Base-by-base conservation (phyloP, 2,888 invertebrate species). In the Blastobasis adustella region DNA sequence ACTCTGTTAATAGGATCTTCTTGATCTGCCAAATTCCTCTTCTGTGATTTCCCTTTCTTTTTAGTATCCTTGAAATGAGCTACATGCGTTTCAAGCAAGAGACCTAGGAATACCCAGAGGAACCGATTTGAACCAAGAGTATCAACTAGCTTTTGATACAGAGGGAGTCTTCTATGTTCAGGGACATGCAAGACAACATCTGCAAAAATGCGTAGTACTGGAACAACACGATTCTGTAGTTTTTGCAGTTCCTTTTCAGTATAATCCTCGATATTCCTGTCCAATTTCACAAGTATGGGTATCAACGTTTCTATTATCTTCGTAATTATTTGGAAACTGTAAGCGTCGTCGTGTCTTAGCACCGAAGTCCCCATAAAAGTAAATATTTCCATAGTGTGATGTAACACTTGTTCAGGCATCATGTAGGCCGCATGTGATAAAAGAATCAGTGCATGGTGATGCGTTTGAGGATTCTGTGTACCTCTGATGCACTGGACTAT, bases 311-410 rank as follows among this genome's bases (percentile, higher is more conserved):
- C 95, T 10, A 98, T 93, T 5, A 98, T 96, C 71, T 94, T 94
- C 0, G 93, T 92, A 51, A 98, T 97, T 37, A 98, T 94, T 77
- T 97, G 96, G 74, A 98, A 96, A 70, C 97, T 98, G 78, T 98
- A 98, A 0, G 95, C 94, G 68, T 98, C 98, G 71, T 99, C 98
- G 63, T 97, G 96, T 7, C 98, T 91, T 1, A 98, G 88, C 7
- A 99, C 93, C 0, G 96, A 96, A 0, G 95, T 95, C 0, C 99
- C 99, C 93, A 99, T 97, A 71, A 99, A 99, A 0, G 98, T 98
- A 74, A 99, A 99, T 63, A 99, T 96, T 36, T 97, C 94, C 93
- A 99, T 98, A 4, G 98, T 95, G 67, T 98, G 96, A 70, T 96
- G 95, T 10, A 98, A 83, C 0, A 99, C 96, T 81, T 94, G 93